Percentiles rank a stretch among this genome's conserved stretches.
Conservation (phyloP, 2,113 vertebrate genomes). For the Pelecanus crispus region DNA sequence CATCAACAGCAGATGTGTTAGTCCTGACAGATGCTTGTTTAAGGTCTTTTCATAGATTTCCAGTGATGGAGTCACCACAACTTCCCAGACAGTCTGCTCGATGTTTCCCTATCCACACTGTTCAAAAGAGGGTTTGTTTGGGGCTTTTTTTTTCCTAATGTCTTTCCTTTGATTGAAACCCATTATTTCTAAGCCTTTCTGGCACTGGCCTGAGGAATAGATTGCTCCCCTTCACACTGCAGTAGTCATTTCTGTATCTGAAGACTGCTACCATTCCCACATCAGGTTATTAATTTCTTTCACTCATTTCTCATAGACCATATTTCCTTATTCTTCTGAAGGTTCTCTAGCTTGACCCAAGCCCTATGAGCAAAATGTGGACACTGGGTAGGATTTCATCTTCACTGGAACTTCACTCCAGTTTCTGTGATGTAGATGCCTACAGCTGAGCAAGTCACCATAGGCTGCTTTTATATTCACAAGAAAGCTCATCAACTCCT, state of each 20-base stretch:
- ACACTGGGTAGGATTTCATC: background rate
- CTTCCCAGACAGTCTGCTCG: background rate
- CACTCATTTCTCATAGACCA: background rate
- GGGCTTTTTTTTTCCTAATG: background rate
- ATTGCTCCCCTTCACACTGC: background rate
- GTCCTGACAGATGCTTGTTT: slow-evolving; percentile 15
- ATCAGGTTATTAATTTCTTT: background rate
- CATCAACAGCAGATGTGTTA: background rate
- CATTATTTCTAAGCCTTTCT: background rate
- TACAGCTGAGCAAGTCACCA: background rate
- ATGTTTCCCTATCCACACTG: background rate
- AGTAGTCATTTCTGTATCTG: background rate
- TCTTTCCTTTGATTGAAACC: background rate
- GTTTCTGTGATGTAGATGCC: background rate
- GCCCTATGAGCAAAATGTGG: rapidly evolving
- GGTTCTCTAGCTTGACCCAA: background rate
- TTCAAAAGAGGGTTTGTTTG: background rate
- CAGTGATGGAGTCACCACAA: background rate
- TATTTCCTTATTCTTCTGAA: background rate
- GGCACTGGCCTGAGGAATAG: background rate
- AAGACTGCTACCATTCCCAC: background rate
- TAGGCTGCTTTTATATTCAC: background rate
- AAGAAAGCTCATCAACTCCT: background rate
- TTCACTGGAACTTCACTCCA: background rate
- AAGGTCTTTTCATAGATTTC: slow-evolving; percentile 9